Percentiles rank a stretch among this genome's conserved stretches.
These are phyloP conservation scores for Hippocampus guttulatus DNA, from an alignment of 2,113 vertebrate species.

Conservation along the genomic window DNA sequence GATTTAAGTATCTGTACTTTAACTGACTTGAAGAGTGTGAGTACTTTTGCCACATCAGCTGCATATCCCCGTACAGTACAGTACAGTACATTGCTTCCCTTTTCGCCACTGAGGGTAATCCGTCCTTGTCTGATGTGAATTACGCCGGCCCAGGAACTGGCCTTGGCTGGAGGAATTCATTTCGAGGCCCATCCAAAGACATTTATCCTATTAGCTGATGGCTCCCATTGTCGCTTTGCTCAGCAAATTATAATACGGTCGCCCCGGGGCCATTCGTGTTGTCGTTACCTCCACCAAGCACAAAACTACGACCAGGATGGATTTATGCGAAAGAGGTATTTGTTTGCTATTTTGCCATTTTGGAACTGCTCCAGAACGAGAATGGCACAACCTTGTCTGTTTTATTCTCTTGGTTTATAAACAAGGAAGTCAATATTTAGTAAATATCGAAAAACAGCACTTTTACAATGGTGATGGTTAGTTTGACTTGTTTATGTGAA, in stretches of 20 bases:
- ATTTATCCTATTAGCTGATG: slow-evolving; percentile 59
- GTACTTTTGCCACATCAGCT: not conserved
- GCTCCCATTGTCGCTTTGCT: slow-evolving; percentile 41
- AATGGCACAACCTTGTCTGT: not conserved
- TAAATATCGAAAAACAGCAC: not conserved
- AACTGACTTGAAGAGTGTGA: not conserved
- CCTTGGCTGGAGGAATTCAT: slow-evolving; percentile 56
- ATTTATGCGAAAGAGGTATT: not conserved
- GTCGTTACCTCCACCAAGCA: not conserved
- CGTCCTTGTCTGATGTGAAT: slow-evolving; percentile 46
- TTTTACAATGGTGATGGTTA: no score
- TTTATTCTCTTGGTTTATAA: not conserved
- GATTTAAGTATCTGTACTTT: not conserved
- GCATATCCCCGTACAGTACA: not conserved
- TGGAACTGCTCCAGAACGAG: not conserved
- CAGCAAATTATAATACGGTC: slow-evolving; percentile 39
- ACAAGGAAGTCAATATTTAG: no score
- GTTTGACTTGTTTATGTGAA: no score
- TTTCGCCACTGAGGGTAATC: slow-evolving; percentile 51
- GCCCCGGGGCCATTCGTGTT: slow-evolving; percentile 34
- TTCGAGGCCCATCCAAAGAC: slow-evolving; percentile 52
- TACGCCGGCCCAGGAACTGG: slow-evolving; percentile 26
- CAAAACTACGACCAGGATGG: not conserved
- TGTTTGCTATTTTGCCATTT: not conserved
- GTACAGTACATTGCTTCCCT: slow-evolving; percentile 12